These are phyloP conservation scores for Saguinus imperator DNA, from an alignment of 2,113 vertebrate species.

Conservation along the genomic window DNA sequence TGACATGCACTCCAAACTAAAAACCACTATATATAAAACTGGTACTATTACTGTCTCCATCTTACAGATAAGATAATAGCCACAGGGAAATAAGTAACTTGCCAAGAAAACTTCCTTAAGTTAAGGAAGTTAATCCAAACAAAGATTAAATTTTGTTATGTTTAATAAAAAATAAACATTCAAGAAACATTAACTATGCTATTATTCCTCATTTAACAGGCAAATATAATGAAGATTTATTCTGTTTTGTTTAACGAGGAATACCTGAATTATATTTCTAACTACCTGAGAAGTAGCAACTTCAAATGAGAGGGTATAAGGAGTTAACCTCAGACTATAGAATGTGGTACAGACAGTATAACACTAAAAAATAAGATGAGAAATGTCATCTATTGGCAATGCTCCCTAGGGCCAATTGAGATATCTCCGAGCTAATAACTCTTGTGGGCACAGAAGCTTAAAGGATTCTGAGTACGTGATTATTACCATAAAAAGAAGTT, in stretches of 20 bases:
- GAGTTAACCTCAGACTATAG: not conserved
- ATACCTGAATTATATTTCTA: not conserved
- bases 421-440: not conserved
- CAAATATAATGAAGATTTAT: not conserved
- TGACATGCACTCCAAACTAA: not conserved
- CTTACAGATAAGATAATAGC: not conserved
- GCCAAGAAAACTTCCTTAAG: not conserved
- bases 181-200: not conserved
- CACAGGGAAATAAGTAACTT: not conserved
- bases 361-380: not conserved
- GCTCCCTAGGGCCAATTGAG: not conserved
- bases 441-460: not conserved
- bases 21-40: not conserved
- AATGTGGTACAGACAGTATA: not conserved
- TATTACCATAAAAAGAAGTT: not conserved
- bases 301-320: not conserved
- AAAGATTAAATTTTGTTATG: conserved; percentile 2
- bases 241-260: not conserved
- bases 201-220: not conserved
- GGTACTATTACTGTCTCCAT: not conserved
- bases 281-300: not conserved
- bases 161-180: conserved; percentile 20
- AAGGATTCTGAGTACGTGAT: not conserved
- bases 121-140: not conserved
- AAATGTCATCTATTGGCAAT: not conserved